Base-by-base conservation (phyloP, 1,140 invertebrate species). In the Spodoptera litura region DNA sequence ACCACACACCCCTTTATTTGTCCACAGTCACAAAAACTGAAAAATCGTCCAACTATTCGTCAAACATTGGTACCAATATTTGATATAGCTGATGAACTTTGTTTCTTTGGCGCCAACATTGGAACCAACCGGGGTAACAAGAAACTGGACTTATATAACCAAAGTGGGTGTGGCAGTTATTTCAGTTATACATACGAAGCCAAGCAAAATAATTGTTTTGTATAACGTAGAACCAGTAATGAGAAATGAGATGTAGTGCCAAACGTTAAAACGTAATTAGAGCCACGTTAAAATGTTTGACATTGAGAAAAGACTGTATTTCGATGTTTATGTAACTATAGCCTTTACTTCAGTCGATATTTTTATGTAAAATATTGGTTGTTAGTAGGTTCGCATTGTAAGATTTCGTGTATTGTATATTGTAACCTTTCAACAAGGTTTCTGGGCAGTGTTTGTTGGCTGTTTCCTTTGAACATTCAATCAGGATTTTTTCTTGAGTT, bases 101-200 rank as follows among this genome's bases (percentile, higher is more conserved):
- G n/a, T n/a, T 44, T 44, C 38, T 8, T 61, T 6, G 0, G 11
- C 12, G 3, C 55, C 55, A 31, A 61, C 13, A 20, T 61, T 61
- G 10, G 27, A 4, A 10, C 55, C 55, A 56, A 56, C 15, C 5
- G 15, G n/a, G 31, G 61, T 44, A 66, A 66, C 62, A 66, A 38
- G 66, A 52, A 27, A 70, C 44, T 53, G 20, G 49, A 27, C 20
- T 70, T 70, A 70, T 25, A 70, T 70, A 70, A 70, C 49, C 49
- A 51, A 70, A 52, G 77, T 78, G 68, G 77, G 77, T 72, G 77
- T 78, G 77, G 38, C 77, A 49, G n/a, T 72, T 72, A 78, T 71
- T 61, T 72, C 27, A 44, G 62, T 25, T 66, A n/a, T 10, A 64
- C 9, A 11, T 20, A 66, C 38, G 56, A n/a, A 15, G 55, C 35